Percentiles rank a stretch among this genome's conserved stretches.
Conservation (phyloP, 2,888 invertebrate species). For the Ichneumon xanthorius region DNA sequence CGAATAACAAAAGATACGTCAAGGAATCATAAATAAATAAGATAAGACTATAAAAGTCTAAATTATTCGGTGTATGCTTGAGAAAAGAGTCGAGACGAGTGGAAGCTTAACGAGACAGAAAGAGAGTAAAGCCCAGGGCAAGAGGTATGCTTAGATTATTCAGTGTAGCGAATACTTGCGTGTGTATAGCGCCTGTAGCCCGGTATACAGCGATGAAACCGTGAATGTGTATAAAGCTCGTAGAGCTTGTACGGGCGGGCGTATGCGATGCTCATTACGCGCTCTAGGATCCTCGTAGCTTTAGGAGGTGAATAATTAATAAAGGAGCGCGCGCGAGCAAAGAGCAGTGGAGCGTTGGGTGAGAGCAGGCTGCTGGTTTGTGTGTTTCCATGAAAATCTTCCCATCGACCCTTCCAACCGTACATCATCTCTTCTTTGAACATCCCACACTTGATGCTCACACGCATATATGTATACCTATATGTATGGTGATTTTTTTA, state of each 20-base stretch:
- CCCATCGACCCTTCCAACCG: background rate
- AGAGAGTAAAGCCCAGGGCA: conserved; percentile 35
- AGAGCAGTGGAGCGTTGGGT: conserved; percentile 52
- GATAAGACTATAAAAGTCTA: conserved; percentile 11
- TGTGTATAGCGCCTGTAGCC: conserved; percentile 7
- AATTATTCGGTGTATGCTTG: background rate
- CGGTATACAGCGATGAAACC: conserved; percentile 9
- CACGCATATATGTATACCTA: background rate
- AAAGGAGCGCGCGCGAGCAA: conserved; percentile 61
- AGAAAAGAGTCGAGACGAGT: conserved; percentile 25
- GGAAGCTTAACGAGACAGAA: conserved; percentile 49
- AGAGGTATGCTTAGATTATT: conserved; percentile 38
- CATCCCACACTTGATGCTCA: conserved; percentile 24
- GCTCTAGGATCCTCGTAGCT: conserved; percentile 63
- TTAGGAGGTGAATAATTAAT: conserved; percentile 73
- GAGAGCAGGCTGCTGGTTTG: conserved; percentile 20
- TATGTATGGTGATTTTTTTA: background rate
- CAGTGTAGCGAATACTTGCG: conserved; percentile 27
- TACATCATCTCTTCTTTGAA: conserved; percentile 12
- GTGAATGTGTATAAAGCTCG: conserved; percentile 45
- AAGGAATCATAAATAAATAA: conserved; percentile 6
- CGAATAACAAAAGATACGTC: background rate
- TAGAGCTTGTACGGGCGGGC: conserved; percentile 55
- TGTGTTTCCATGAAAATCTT: conserved; percentile 48
- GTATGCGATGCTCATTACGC: conserved; percentile 73